Base-by-base conservation (phyloP, 2,888 invertebrate genomes). In the Laothoe populi region DNA sequence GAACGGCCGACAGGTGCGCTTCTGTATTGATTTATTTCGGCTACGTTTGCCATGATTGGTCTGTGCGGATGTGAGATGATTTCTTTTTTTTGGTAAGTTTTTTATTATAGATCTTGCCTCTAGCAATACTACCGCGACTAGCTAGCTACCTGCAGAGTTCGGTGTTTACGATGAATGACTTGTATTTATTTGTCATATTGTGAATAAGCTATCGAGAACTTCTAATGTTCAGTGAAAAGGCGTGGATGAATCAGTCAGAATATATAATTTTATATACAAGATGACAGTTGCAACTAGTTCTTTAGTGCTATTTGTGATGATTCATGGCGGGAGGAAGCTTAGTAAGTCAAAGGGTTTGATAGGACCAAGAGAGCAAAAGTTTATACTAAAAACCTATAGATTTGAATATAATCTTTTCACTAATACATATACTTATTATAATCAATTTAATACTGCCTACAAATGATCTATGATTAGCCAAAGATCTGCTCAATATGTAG, bases 11-110 rank as follows among this genome's bases (percentile, higher is more conserved):
- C 53, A 53, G 53, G 53, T 53, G 53, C 53, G 44, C 10, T 19
- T 44, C 19, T 53, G 35, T 53, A 53, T 53, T 53, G 53, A 53
- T 53, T 53, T 53, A 53, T 53, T 53, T 53, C 53, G 31, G 53
- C 31, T 35, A 19, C 53, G 53, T 19, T 35, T 53, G 31, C 53
- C 53, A 44, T 44, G 44, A 44, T 44, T 44, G 44, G 44, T 44
- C 44, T 44, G 19, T 44, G 44, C 19, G 19, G 16, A 44, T 44
- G 19, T 19, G 19, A 19, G 44, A 44, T 40, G 40, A 2, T 40
- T 19, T 44, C 2, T 44, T 44, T 44, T 44, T 8, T 8, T 19
- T 44, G n/a, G n/a, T n/a, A n/a, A n/a, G n/a, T n/a, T n/a, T n/a
- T n/a, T n/a, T n/a, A n/a, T n/a, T n/a, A n/a, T n/a, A n/a, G n/a